Evolutionary conservation across 1,140 invertebrate species (phyloP).

Genomic region (Sipha flava): DNA sequence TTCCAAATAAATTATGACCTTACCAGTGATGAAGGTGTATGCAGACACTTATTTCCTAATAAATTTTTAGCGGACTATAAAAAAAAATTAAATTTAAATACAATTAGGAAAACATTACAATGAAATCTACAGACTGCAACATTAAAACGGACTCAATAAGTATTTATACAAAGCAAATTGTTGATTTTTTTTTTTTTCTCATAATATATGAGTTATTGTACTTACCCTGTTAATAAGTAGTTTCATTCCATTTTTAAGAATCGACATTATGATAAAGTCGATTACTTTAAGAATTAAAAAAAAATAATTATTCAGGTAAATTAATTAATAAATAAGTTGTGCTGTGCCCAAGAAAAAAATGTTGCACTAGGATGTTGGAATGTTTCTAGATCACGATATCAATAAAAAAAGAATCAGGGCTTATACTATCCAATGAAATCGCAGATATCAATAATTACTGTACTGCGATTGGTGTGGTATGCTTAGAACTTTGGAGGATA

Average conservation of each 20-base stretch:
- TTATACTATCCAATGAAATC: background rate
- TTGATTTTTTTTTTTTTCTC: too few relatives aligned
- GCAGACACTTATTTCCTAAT: constrained; percentile 13
- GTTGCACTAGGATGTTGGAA: too few relatives aligned
- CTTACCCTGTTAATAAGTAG: constrained; percentile 2
- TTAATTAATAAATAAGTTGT: too few relatives aligned
- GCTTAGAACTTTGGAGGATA: background rate
- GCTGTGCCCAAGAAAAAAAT: background rate
- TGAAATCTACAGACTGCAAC: too few relatives aligned
- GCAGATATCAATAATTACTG: background rate
- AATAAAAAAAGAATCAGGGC: background rate
- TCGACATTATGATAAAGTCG: background rate
- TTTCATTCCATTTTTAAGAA: constrained; percentile 28
- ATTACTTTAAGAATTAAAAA: background rate
- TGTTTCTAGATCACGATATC: background rate
- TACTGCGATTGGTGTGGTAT: background rate
- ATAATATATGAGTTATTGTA: too few relatives aligned
- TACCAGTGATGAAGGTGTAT: constrained; percentile 12
- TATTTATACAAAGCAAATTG: too few relatives aligned
- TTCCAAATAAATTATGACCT: background rate
- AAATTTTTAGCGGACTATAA: constrained; percentile 5
- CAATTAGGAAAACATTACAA: too few relatives aligned
- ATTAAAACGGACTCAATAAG: too few relatives aligned
- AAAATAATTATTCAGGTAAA: background rate
- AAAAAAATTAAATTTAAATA: background rate